phyloP scores from a whole-genome alignment of 2,797 vertebrate genomes.

The Takifugu rubripes region DNA sequence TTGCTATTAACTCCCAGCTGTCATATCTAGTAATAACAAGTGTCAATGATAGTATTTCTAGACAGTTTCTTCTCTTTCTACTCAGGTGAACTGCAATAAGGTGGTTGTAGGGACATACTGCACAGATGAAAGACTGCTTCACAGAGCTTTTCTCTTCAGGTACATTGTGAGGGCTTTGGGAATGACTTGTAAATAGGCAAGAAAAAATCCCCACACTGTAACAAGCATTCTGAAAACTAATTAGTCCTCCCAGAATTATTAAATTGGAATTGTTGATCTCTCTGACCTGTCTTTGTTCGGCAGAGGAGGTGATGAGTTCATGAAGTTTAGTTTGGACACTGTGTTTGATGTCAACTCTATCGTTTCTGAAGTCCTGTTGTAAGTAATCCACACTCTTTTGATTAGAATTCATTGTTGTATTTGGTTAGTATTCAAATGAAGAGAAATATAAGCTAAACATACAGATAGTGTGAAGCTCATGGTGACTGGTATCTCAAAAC shows the following conservation, averaged over 20 bases:
- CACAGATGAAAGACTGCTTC: constrained; percentile 70
- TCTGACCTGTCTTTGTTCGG: constrained; percentile 13
- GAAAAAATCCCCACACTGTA: not conserved
- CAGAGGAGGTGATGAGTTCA: constrained; percentile 82
- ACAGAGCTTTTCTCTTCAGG: constrained; percentile 89
- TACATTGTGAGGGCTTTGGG: constrained; percentile 38
- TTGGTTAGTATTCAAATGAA: no score
- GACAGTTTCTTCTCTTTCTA: constrained; percentile 9
- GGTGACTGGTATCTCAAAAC: no score
- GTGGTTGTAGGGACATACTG: constrained; percentile 80
- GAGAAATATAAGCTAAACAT: no score
- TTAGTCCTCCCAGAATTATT: not conserved
- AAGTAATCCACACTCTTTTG: constrained; percentile 66
- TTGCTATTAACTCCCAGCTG: not conserved
- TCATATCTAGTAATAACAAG: no score
- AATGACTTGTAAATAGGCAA: not conserved
- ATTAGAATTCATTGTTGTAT: no score
- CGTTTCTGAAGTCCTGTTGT: constrained; percentile 91
- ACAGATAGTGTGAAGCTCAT: no score
- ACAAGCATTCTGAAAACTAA: not conserved
- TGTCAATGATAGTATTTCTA: not conserved
- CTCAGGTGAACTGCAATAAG: constrained; percentile 84
- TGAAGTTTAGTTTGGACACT: constrained; percentile 84
- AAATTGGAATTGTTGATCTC: not conserved
- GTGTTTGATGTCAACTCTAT: constrained; percentile 90